phyloP scores from a whole-genome alignment of 2,113 vertebrate genomes.

The Axis porcinus region DNA sequence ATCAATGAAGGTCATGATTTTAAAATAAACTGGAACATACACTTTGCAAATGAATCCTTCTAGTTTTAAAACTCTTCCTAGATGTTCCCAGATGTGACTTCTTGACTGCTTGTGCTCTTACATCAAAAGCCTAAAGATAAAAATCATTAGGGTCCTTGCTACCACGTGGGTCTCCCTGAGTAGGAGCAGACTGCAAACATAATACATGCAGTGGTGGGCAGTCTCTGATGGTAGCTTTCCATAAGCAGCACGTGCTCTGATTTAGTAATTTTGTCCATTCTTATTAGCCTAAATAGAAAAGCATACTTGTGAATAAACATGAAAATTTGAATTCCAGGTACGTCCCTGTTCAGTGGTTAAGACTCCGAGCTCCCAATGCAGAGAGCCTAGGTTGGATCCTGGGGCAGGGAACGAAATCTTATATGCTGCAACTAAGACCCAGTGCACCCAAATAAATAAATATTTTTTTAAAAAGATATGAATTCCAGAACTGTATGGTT shows the following conservation, averaged over 20 bases:
- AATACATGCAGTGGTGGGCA: neutral
- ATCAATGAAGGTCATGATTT: neutral
- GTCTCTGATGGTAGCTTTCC: neutral
- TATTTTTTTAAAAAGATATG: neutral
- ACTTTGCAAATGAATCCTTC: neutral
- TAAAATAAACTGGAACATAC: neutral
- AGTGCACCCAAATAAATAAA: neutral
- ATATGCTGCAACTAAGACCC: neutral
- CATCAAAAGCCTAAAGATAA: neutral
- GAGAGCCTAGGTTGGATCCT: neutral
- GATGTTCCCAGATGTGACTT: neutral
- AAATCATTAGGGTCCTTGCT: neutral
- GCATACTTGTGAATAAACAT: neutral
- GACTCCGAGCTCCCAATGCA: neutral
- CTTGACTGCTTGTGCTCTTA: neutral
- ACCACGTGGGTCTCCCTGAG: neutral
- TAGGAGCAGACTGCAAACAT: neutral
- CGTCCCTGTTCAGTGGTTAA: neutral
- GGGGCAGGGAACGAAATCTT: neutral
- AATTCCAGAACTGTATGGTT: neutral
- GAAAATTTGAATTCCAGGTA: neutral
- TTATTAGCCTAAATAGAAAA: neutral
- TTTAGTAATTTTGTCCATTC: neutral
- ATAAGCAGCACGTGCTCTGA: neutral
- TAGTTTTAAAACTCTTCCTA: neutral